A percentile compares a stretch with the other conserved stretches of the same genome.
Conservation (phyloP, 2,113 vertebrate species). For the Ailurus styani region DNA sequence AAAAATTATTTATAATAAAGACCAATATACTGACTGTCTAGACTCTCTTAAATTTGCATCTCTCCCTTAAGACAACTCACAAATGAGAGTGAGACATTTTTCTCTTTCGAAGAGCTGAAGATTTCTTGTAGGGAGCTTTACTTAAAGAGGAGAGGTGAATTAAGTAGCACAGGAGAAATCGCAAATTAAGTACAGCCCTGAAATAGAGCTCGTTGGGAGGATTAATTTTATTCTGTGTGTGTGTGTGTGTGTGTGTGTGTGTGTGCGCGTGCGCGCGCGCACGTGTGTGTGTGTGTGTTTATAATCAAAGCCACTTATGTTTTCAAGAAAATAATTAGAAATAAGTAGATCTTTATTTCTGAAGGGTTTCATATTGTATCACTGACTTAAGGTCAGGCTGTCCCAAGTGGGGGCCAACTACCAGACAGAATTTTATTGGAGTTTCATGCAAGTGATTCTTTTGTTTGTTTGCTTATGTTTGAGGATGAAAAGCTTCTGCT, state of each 20-base stretch:
- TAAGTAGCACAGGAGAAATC: neutral
- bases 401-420: neutral
- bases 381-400: neutral
- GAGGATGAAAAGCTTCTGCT: neutral
- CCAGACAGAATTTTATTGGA: neutral
- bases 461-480: neutral
- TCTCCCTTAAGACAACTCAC: neutral
- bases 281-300: neutral
- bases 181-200: neutral
- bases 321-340: constrained; percentile 31
- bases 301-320: neutral
- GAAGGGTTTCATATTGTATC: neutral
- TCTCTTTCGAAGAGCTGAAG: neutral
- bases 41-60: neutral
- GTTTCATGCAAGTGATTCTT: neutral
- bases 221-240: neutral
- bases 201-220: neutral
- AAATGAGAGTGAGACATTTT: neutral
- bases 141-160: neutral
- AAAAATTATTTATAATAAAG: neutral
- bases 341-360: neutral
- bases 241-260: too few species aligned
- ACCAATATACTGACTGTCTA: neutral
- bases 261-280: too few species aligned
- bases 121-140: neutral